A percentile compares a stretch with the other conserved stretches of the same genome.
Evolutionary conservation across 1,140 invertebrate genomes (phyloP).

Genomic region (Calliopsis andreniformis): DNA sequence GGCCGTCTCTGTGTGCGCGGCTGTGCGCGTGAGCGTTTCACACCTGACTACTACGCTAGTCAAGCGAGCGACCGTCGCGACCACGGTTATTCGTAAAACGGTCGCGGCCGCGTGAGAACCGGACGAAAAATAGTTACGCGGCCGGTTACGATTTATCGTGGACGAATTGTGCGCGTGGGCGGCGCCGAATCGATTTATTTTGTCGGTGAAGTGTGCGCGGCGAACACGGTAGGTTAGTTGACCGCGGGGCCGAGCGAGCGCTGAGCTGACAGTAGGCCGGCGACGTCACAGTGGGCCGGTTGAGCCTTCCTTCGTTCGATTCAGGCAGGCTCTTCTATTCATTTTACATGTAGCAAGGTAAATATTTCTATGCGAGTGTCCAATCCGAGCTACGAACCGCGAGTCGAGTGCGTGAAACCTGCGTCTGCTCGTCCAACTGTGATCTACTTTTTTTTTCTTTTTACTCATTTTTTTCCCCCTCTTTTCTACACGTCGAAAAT

Average conservation of each 20-base stretch:
- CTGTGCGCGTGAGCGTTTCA: slow-evolving; percentile 76
- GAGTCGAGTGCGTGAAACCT: slow-evolving; percentile 55
- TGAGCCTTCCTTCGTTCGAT: slow-evolving; percentile 81
- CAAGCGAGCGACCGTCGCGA: slow-evolving; percentile 49
- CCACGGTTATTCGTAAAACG: slow-evolving; percentile 1
- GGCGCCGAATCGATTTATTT: slow-evolving; percentile 62
- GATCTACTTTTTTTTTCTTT: not conserved
- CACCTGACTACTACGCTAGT: slow-evolving; percentile 79
- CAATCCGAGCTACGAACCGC: slow-evolving; percentile 28
- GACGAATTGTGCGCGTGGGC: slow-evolving; percentile 26
- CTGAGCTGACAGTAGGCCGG: slow-evolving; percentile 82
- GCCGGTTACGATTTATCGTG: slow-evolving; percentile 55
- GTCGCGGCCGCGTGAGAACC: not conserved
- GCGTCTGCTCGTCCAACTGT: not conserved
- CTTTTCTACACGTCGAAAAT: not conserved
- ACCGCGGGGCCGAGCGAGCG: slow-evolving; percentile 80
- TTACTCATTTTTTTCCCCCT: not conserved
- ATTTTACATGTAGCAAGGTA: slow-evolving; percentile 83
- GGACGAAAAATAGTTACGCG: slow-evolving; percentile 45
- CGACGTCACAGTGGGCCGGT: slow-evolving; percentile 83
- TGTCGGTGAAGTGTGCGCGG: slow-evolving; percentile 70
- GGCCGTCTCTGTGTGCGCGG: slow-evolving; percentile 48
- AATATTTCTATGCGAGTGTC: slow-evolving; percentile 74
- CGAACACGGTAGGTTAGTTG: slow-evolving; percentile 80
- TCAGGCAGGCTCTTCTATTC: slow-evolving; percentile 81